Base-by-base conservation (phyloP, 2,888 invertebrate species). In the Calliopum simillimum region DNA sequence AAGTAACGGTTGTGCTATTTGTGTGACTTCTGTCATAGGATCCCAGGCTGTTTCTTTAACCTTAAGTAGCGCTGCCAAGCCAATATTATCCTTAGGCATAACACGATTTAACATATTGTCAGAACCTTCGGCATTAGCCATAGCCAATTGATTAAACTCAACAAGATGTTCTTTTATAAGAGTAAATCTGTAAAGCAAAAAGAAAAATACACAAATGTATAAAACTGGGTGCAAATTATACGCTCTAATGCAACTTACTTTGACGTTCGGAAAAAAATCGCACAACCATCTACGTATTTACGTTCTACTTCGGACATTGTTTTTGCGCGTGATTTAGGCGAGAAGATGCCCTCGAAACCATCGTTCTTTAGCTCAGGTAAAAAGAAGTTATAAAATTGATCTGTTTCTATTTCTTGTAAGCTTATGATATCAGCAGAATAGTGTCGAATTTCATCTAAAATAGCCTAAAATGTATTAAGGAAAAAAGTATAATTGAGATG, bases 81-180 rank as follows among this genome's bases (percentile, higher is more conserved):
- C 99, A 80, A 99, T 99, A 88, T 99, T 99, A 88, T 99, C 99
- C 85, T 98, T 98, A 67, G 98, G 98, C 98, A 98, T 99, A 62
- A 99, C 99, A 78, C 98, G 90, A 88, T 98, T 98, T 81, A 98
- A 88, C 98, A 98, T 98, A 86, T 98, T 97, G 85, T 99, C 98
- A 59, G 97, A 96, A 61, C 98, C 98, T 83, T 98, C 97, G 23
- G 98, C 97, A 86, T 97, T 98, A 25, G 97, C 96, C 96, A 99
- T 98, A 25, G 99, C 99, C 81, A 99, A 88, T 88, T 98, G 97
- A 88, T 98, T 98, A 88, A 98, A 98, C 89, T 99, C 99, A 79
- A 99, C 95, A 82, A 98, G 89, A 87, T 98, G 96, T 86, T 99
- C 97, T 86, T 97, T 96, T 76, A 98, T 93, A 86, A 99, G 88